phyloP scores from a whole-genome alignment of 2,797 vertebrate species.

The Helicolenus hilgendorfi region DNA sequence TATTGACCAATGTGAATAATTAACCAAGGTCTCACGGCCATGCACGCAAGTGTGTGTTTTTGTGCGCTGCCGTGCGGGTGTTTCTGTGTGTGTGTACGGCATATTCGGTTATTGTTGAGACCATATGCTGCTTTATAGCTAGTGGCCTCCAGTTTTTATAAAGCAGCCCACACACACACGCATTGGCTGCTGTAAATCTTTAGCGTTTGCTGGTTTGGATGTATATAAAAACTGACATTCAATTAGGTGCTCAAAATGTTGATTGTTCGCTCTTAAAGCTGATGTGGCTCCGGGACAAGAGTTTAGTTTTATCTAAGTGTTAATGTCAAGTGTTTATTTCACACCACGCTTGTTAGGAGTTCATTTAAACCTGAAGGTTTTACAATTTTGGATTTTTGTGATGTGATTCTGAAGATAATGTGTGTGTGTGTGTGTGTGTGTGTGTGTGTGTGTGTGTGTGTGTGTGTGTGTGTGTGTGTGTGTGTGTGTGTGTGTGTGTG shows the following conservation, averaged over 20 bases:
- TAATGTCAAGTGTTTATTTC: conserved; percentile 33
- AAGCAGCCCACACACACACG: neutral
- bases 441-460: neutral
- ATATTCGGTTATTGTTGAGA: neutral
- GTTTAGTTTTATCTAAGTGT: conserved; percentile 18
- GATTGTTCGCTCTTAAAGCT: conserved; percentile 6
- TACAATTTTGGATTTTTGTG: neutral
- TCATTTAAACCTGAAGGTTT: conserved; percentile 1
- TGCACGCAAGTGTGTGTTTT: neutral
- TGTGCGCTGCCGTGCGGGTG: neutral
- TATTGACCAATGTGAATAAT: conserved; percentile 83
- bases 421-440: neutral
- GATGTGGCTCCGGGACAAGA: neutral
- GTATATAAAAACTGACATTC: conserved; percentile 14
- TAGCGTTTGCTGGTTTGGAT: neutral
- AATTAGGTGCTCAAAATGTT: neutral
- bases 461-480: neutral
- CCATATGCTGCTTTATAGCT: neutral
- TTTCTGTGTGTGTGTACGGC: neutral
- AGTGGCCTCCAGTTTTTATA: neutral
- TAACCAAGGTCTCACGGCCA: conserved; percentile 57
- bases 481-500: neutral
- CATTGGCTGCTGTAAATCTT: neutral
- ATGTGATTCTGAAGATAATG: neutral
- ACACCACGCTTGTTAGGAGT: neutral